These are phyloP conservation scores for Agrenia bidenticulata DNA, from an alignment of 2,888 invertebrate species.

Conservation along the genomic window DNA sequence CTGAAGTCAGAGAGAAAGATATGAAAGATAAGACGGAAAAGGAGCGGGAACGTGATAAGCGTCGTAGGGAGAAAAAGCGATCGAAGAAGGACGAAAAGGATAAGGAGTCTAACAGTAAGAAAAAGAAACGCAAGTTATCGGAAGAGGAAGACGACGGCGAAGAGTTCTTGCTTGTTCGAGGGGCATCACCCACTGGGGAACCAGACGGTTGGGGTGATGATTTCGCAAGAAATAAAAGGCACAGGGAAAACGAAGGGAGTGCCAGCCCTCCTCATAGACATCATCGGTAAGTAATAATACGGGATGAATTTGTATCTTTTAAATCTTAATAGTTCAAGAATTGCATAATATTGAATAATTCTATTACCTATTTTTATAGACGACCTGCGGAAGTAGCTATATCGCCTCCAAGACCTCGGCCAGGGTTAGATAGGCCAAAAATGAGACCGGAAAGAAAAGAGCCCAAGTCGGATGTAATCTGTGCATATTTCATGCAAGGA, in stretches of 20 bases:
- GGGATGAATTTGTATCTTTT: background rate
- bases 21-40: conserved; percentile 21
- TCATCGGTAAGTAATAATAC: conserved; percentile 17
- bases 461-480: conserved; percentile 66
- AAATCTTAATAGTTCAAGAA: conserved; percentile 6
- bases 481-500: conserved; percentile 83
- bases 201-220: conserved; percentile 30
- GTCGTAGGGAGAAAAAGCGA: conserved; percentile 34
- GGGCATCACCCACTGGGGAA: conserved; percentile 65
- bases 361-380: conserved; percentile 10
- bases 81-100: conserved; percentile 35
- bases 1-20: conserved; percentile 8
- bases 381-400: conserved; percentile 17
- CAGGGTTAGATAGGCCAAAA: conserved; percentile 21
- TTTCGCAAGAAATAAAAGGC: conserved; percentile 18
- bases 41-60: conserved; percentile 11
- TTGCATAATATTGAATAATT: background rate
- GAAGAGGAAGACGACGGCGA: conserved; percentile 65
- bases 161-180: conserved; percentile 77
- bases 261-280: conserved; percentile 4
- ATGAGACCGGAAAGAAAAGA: conserved; percentile 24
- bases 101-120: conserved; percentile 35
- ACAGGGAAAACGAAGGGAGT: conserved; percentile 24
- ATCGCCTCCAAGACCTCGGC: conserved; percentile 19
- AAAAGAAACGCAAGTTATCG: conserved; percentile 35